These are phyloP conservation scores for Xiphophorus hellerii DNA, from an alignment of 2,113 vertebrate species.

Conservation along the genomic window DNA sequence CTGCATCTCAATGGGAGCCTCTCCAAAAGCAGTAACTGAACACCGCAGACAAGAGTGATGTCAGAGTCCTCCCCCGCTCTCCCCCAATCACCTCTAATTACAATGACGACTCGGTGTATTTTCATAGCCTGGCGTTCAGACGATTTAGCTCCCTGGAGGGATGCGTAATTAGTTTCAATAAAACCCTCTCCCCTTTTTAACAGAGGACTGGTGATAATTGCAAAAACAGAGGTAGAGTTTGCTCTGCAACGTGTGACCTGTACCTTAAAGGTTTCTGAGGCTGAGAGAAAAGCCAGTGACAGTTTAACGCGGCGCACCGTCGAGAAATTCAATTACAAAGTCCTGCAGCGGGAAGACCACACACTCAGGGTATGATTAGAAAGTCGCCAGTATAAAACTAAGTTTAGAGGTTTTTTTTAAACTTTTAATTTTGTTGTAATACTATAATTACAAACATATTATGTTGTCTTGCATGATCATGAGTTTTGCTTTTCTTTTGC, in stretches of 20 bases:
- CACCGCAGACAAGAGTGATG: constrained; percentile 70
- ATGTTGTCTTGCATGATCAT: background rate
- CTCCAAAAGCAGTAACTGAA: constrained; percentile 68
- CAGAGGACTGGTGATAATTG: constrained; percentile 57
- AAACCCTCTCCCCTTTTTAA: constrained; percentile 44
- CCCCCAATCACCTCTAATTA: constrained; percentile 73
- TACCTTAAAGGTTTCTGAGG: constrained; percentile 33
- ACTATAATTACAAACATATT: background rate
- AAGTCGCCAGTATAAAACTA: constrained; percentile 28
- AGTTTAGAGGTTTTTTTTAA: no score
- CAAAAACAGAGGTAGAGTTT: constrained; percentile 63
- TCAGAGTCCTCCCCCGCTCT: constrained; percentile 64
- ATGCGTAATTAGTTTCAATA: constrained; percentile 77
- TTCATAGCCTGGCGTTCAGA: constrained; percentile 77
- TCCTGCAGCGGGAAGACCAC: constrained; percentile 26
- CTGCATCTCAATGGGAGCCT: constrained; percentile 19
- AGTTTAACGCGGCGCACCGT: constrained; percentile 30
- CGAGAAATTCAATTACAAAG: constrained; percentile 31
- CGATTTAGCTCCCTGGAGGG: constrained; percentile 69
- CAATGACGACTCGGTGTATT: constrained; percentile 70
- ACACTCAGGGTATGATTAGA: constrained; percentile 23
- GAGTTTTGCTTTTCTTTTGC: background rate
- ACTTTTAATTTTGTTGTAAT: background rate
- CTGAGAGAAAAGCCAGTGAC: constrained; percentile 48
- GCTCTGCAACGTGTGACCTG: constrained; percentile 50